Conservation (phyloP, 2,113 vertebrate genomes). For the Pimephales promelas region DNA sequence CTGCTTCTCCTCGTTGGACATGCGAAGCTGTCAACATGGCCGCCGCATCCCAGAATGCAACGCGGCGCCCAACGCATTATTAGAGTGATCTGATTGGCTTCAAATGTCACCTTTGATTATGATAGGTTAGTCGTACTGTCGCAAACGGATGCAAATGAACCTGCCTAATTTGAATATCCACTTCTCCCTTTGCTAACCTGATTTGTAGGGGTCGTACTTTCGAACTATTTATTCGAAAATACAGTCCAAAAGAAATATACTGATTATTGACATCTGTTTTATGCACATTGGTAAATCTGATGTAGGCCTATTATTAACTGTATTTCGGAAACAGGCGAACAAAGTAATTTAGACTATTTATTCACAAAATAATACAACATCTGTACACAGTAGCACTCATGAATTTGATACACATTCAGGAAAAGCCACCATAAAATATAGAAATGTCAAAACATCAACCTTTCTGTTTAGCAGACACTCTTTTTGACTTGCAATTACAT, state of each 20-base stretch:
- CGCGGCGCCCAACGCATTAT: not conserved
- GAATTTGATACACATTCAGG: not conserved
- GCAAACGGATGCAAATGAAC: not conserved
- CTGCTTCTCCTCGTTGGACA: too few species aligned
- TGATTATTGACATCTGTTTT: not conserved
- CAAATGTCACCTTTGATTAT: not conserved
- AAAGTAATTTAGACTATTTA: conserved; percentile 30
- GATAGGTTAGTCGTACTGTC: not conserved
- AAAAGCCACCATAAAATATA: conserved; percentile 14
- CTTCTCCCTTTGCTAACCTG: not conserved
- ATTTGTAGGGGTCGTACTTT: not conserved
- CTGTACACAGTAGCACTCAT: conserved; percentile 36
- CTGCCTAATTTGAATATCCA: not conserved
- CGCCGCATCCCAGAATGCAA: too few species aligned
- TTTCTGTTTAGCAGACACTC: not conserved
- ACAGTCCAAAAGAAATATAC: not conserved
- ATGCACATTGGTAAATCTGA: not conserved
- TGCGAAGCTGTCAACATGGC: too few species aligned
- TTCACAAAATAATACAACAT: conserved; percentile 35
- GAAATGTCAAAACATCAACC: conserved; percentile 14
- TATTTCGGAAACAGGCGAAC: not conserved
- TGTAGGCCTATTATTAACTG: not conserved
- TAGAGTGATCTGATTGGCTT: not conserved
- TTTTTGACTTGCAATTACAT: conserved; percentile 6
- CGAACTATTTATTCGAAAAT: too few species aligned